phyloP scores from a whole-genome alignment of 2,888 invertebrate genomes.

The Lochmaea crataegi region DNA sequence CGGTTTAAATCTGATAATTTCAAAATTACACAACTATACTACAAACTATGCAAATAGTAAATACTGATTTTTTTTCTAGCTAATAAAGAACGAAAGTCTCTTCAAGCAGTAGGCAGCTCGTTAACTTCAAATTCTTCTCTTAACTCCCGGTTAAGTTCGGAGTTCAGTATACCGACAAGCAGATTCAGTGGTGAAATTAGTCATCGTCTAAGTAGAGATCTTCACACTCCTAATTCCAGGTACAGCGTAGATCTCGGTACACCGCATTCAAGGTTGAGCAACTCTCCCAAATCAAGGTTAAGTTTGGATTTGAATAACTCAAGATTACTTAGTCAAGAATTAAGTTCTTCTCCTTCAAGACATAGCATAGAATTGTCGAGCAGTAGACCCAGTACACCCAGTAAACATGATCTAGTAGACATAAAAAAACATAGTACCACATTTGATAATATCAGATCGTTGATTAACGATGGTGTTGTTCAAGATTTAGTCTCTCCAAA shows the following conservation, averaged over 20 bases:
- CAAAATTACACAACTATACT: too few species aligned
- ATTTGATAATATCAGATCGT: slow-evolving; percentile 80
- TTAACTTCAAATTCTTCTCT: slow-evolving; percentile 69
- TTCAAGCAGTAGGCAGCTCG: slow-evolving; percentile 71
- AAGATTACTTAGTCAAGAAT: slow-evolving; percentile 58
- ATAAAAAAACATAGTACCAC: slow-evolving; percentile 80
- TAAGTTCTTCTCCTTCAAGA: slow-evolving; percentile 61
- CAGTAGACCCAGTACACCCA: slow-evolving; percentile 65
- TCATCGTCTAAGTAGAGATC: slow-evolving; percentile 64
- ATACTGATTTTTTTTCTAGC: slow-evolving; percentile 30
- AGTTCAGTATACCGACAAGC: slow-evolving; percentile 71
- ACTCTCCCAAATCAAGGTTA: slow-evolving; percentile 71
- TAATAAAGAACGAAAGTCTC: slow-evolving; percentile 73
- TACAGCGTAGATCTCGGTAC: slow-evolving; percentile 77
- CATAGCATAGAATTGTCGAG: slow-evolving; percentile 59
- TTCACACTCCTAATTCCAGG: slow-evolving; percentile 73
- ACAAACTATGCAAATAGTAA: not conserved
- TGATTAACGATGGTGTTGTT: slow-evolving; percentile 78
- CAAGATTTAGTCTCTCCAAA: slow-evolving; percentile 69
- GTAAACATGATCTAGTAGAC: slow-evolving; percentile 70
- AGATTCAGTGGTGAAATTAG: slow-evolving; percentile 70
- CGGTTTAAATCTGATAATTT: too few species aligned
- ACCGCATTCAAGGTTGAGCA: slow-evolving; percentile 69
- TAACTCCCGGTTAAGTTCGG: slow-evolving; percentile 73
- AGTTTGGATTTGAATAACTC: slow-evolving; percentile 72